Evolutionary conservation across 1,140 invertebrate genomes (phyloP).

Genomic region (Orius laevigatus): DNA sequence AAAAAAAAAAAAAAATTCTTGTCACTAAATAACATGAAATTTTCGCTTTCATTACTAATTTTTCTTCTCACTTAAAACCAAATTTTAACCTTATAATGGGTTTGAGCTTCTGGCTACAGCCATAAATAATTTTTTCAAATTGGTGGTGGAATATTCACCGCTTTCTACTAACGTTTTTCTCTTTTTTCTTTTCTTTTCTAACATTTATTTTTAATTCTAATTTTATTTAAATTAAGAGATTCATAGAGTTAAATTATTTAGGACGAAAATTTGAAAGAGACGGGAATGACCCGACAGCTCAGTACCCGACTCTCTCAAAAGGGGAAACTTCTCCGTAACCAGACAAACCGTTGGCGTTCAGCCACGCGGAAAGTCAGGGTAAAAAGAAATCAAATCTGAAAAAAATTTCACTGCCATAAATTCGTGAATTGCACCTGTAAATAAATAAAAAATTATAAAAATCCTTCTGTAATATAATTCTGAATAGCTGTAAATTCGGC

Average conservation of each 20-base stretch:
- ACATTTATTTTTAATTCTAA: neutral
- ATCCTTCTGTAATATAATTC: neutral
- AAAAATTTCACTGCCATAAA: too few relatives aligned
- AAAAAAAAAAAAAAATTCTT: too few relatives aligned
- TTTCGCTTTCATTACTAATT: too few relatives aligned
- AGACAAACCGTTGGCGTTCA: slow-evolving; percentile 36
- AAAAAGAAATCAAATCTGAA: slow-evolving; percentile 24
- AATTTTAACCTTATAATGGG: too few relatives aligned
- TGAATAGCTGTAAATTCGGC: neutral
- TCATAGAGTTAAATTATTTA: slow-evolving; percentile 12
- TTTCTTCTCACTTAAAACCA: too few relatives aligned
- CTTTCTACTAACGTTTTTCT: neutral
- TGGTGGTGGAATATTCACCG: neutral
- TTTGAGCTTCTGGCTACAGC: too few relatives aligned
- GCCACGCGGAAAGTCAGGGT: slow-evolving; percentile 49
- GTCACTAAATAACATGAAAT: too few relatives aligned
- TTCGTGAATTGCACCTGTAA: neutral
- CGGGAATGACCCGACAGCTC: slow-evolving; percentile 23
- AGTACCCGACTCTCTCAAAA: slow-evolving; percentile 22
- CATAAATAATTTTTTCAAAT: neutral
- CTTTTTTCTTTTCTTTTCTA: neutral
- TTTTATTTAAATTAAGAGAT: neutral
- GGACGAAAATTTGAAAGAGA: slow-evolving; percentile 20
- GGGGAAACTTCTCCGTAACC: slow-evolving; percentile 22
- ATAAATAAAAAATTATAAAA: neutral